Conservation (phyloP, 2,888 invertebrate genomes). For the Pachycephus smyrnensis region DNA sequence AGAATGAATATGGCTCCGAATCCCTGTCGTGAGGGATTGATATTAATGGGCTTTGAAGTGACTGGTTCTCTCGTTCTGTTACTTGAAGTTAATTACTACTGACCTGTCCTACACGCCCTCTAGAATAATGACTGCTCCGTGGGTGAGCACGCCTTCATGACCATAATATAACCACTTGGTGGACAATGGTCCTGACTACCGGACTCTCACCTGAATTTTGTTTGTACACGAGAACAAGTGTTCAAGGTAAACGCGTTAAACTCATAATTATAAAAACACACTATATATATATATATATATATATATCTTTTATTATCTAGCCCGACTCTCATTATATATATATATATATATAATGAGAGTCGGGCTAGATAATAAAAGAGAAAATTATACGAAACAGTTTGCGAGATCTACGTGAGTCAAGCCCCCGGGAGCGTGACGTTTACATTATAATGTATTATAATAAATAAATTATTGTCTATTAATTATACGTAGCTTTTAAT, state of each 20-base stretch:
- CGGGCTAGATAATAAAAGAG: neutral
- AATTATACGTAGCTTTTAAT: neutral
- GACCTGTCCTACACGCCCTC: neutral
- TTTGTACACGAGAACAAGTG: neutral
- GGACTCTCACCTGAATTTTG: neutral
- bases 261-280: neutral
- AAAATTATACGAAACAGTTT: neutral
- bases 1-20: neutral
- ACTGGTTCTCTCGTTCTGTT: slow-evolving; percentile 6
- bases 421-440: neutral
- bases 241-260: neutral
- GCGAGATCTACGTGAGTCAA: neutral
- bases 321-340: no score
- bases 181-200: neutral
- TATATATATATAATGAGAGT: neutral
- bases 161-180: neutral
- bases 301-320: no score
- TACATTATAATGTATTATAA: neutral
- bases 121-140: neutral
- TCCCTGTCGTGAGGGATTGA: neutral
- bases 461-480: neutral
- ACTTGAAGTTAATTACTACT: slow-evolving; percentile 1
- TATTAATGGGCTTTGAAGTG: slow-evolving; percentile 6
- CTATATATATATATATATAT: neutral
- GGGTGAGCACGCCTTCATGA: neutral